Base-by-base conservation (phyloP, 2,797 vertebrate species). In the Epinephelus awoara region DNA sequence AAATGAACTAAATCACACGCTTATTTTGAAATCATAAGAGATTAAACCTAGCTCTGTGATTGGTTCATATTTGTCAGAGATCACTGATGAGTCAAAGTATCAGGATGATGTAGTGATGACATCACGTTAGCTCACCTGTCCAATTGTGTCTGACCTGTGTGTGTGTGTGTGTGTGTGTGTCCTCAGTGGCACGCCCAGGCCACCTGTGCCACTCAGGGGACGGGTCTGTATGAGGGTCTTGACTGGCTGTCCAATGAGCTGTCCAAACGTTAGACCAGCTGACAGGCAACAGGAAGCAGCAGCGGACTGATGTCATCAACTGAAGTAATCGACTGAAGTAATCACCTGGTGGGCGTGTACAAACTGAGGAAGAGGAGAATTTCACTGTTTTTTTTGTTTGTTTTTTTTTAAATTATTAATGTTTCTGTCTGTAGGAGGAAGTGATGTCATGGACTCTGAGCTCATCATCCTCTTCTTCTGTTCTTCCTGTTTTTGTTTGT, bases 121-220 rank as follows among this genome's bases (percentile, higher is more conserved):
- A 42, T 42, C 40, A 42, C 9, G 7, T 34, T 2, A 34, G 34
- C 34, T 34, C 12, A 46, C 14, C 14, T 17, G 46, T 47, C 14
- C 5, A 40, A 7, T 5, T 15, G 5, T 18, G 44, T 64, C 17
- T 29, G 6, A 57, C 62, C 62, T 34, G 7, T 34, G 34, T 34
- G 34, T 34, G 34, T 34, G 34, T 34, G 34, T 34, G 29, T 34
- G 63, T 46, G 21, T 23, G 2, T 51, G 11, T 46, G 5, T 79
- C 75, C 56, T 3, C 94, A 97, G 97, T 97, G 96, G 96, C 94
- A 96, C 0, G 93, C 96, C 72, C 96, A 97, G 92, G 95, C 96
- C 2, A 97, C 96, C 72, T 96, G 97, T 57, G 96, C 96, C 7
- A 97, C 96, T 3, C 96, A 97, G 87, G 96, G 96, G 56, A 96